These are phyloP conservation scores for Patella pellucida DNA, from an alignment of 2,888 invertebrate genomes.

Conservation along the genomic window DNA sequence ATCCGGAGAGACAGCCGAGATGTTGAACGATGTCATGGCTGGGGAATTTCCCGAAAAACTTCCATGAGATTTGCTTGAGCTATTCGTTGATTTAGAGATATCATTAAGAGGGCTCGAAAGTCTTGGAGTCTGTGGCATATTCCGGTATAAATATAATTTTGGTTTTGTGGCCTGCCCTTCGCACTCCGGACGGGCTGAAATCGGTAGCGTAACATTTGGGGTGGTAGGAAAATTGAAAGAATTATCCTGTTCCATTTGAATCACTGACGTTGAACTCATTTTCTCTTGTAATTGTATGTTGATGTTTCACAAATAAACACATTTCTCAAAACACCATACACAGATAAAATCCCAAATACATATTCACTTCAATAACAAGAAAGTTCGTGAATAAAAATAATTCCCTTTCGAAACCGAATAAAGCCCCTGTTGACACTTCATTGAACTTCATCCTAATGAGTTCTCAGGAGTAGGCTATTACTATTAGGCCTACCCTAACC, in stretches of 20 bases:
- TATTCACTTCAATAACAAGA: too few relatives aligned
- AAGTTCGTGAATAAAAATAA: too few relatives aligned
- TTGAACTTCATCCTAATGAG: too few relatives aligned
- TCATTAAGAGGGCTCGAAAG: neutral
- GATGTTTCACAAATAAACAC: too few relatives aligned
- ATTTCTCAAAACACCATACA: too few relatives aligned
- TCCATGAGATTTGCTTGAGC: neutral
- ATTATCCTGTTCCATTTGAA: neutral
- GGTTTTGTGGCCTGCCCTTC: constrained; percentile 1
- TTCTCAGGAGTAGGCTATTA: too few relatives aligned
- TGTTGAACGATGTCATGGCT: neutral
- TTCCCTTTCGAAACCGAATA: too few relatives aligned
- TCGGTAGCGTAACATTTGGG: neutral
- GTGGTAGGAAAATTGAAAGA: neutral
- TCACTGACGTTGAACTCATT: neutral
- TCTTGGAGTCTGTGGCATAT: neutral
- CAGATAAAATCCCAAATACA: too few relatives aligned
- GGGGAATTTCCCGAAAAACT: constrained; percentile 1
- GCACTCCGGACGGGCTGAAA: constrained; percentile 1
- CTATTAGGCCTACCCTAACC: too few relatives aligned
- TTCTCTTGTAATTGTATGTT: too few relatives aligned
- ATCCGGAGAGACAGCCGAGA: constrained; percentile 1
- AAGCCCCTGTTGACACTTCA: too few relatives aligned
- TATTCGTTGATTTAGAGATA: neutral
- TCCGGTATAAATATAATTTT: neutral